Evolutionary conservation across 2,113 vertebrate species (phyloP).

Genomic region (Phrynosoma platyrhinos): DNA sequence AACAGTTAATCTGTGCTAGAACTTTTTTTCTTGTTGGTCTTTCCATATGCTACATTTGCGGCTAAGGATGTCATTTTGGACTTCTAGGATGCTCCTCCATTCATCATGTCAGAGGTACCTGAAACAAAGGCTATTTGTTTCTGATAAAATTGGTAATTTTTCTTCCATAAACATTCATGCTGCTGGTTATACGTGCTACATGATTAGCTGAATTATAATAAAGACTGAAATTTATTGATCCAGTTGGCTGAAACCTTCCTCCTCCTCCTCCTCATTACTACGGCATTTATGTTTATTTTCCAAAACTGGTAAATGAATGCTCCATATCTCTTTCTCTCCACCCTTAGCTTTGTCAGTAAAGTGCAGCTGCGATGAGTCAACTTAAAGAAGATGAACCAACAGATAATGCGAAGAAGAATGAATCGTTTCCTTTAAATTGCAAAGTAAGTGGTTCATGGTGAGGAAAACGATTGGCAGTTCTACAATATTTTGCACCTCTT

Average conservation of each 20-base stretch:
- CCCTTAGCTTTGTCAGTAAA: conserved; percentile 9
- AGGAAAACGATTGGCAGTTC: neutral
- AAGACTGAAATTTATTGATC: neutral
- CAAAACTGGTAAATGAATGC: neutral
- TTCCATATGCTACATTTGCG: too few relatives aligned
- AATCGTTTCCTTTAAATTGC: neutral
- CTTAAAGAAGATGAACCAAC: neutral
- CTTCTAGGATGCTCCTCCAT: too few relatives aligned
- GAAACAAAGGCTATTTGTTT: too few relatives aligned
- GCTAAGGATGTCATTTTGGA: too few relatives aligned
- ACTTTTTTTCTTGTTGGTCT: too few relatives aligned
- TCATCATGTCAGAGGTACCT: too few relatives aligned
- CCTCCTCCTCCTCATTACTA: neutral
- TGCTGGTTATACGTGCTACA: too few relatives aligned
- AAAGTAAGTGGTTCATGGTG: neutral
- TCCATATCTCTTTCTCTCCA: neutral
- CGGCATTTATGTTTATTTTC: neutral
- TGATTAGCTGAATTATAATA: too few relatives aligned
- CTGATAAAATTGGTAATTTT: too few relatives aligned
- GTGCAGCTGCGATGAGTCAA: neutral
- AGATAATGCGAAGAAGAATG: neutral
- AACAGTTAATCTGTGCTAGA: too few relatives aligned
- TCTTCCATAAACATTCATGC: too few relatives aligned
- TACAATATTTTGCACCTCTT: neutral
- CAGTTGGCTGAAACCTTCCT: neutral